Conservation (phyloP, 2,113 vertebrate species). For the Tragelaphus imberbis region DNA sequence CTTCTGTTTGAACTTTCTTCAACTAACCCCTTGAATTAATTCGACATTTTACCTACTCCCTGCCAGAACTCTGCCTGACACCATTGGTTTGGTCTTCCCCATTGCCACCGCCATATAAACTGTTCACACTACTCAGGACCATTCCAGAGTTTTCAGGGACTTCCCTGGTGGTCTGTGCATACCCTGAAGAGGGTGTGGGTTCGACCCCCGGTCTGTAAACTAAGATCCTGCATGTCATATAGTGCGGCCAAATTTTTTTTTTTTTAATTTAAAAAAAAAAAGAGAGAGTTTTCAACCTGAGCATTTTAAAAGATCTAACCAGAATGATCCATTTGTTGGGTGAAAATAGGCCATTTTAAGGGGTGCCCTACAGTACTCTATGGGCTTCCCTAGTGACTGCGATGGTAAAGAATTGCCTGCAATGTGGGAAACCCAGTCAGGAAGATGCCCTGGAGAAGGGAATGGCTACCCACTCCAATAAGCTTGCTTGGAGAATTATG, state of each 20-base stretch:
- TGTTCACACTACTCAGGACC: not conserved
- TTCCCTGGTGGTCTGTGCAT: not conserved
- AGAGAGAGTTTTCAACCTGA: not conserved
- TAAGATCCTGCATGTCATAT: not conserved
- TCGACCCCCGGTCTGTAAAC: not conserved
- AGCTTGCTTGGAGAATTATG: not conserved
- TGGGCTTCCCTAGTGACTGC: not conserved
- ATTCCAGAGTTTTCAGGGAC: not conserved
- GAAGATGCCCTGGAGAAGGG: not conserved
- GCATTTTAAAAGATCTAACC: not conserved
- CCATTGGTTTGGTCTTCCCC: not conserved
- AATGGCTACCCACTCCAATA: not conserved
- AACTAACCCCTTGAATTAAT: not conserved
- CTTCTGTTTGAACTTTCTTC: not conserved
- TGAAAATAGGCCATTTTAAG: not conserved
- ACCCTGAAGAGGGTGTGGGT: not conserved
- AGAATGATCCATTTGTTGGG: not conserved
- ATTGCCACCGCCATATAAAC: accelerated
- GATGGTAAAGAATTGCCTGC: not conserved
- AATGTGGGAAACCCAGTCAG: not conserved
- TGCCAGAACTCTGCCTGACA: not conserved
- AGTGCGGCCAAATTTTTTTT: not conserved
- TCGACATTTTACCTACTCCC: not conserved
- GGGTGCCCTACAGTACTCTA: not conserved
- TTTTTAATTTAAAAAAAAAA: not conserved